These are phyloP conservation scores for Cettia cetti DNA, from an alignment of 2,113 vertebrate species.

Conservation along the genomic window DNA sequence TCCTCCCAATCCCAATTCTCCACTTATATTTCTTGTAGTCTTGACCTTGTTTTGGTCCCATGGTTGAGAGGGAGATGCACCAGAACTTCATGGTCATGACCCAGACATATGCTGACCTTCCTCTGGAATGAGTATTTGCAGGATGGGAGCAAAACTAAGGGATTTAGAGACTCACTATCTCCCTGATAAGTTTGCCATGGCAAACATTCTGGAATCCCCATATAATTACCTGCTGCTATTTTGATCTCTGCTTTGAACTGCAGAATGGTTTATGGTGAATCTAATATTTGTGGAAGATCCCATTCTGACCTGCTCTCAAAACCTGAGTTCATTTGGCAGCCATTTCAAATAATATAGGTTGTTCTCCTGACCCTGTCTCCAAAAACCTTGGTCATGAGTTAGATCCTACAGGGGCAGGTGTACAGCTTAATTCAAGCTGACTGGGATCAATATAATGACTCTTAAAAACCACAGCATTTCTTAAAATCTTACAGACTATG, in stretches of 20 bases:
- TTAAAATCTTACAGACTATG: not conserved
- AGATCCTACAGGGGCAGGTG: not conserved
- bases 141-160: not conserved
- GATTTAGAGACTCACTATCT: constrained; percentile 14
- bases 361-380: not conserved
- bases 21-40: not conserved
- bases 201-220: not conserved
- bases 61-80: not conserved
- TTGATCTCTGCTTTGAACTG: not conserved
- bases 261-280: not conserved
- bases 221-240: not conserved
- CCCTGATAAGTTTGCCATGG: not conserved
- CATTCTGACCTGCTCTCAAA: not conserved
- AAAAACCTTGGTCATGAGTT: not conserved
- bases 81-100: not conserved
- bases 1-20: not conserved
- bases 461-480: not conserved
- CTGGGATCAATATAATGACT: not conserved
- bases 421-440: not conserved
- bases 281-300: not conserved
- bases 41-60: not conserved
- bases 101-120: not conserved
- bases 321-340: not conserved
- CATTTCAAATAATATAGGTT: not conserved
- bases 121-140: not conserved